A percentile compares a stretch with the other conserved stretches of the same genome.
These are phyloP conservation scores for Euzetes globulus DNA, from an alignment of 2,888 invertebrate species.

Conservation along the genomic window DNA sequence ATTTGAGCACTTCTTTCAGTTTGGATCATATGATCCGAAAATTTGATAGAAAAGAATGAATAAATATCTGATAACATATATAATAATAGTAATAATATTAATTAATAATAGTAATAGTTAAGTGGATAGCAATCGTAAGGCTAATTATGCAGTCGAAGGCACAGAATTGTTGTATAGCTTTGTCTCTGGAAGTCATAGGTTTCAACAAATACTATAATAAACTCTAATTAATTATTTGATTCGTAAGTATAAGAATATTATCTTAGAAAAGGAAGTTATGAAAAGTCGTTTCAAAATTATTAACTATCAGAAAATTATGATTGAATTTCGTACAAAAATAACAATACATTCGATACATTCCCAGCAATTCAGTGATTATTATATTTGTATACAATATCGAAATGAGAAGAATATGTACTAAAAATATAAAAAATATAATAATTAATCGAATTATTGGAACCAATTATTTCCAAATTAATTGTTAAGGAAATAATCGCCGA, in stretches of 20 bases:
- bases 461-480: too few relatives aligned
- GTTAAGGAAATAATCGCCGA: too few relatives aligned
- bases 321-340: neutral
- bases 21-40: neutral
- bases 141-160: neutral
- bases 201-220: neutral
- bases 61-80: slow-evolving; percentile 11
- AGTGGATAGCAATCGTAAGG: neutral
- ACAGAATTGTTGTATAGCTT: neutral
- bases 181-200: neutral
- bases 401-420: too few relatives aligned
- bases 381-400: neutral
- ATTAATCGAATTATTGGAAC: too few relatives aligned
- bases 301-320: neutral
- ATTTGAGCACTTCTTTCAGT: neutral
- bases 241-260: neutral
- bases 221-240: neutral
- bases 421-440: too few relatives aligned
- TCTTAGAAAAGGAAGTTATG: neutral
- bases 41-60: neutral
- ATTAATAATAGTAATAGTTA: neutral
- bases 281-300: neutral
- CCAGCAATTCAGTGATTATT: neutral
- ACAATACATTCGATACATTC: neutral
- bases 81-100: neutral